Conservation (phyloP, 2,797 vertebrate genomes). For the Falco peregrinus region DNA sequence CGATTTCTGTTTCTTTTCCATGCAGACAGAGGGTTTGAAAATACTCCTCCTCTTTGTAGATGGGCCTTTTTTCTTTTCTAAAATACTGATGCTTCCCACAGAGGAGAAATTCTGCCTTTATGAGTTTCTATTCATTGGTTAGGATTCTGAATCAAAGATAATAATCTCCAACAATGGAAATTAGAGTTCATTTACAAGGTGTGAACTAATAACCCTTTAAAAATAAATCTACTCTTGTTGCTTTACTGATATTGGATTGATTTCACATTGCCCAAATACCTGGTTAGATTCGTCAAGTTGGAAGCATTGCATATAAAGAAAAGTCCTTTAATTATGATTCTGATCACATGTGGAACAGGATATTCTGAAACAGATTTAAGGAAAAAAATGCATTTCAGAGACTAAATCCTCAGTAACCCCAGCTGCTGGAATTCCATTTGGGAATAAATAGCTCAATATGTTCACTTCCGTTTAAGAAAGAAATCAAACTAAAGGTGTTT, state of each 20-base stretch:
- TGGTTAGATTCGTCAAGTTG: not conserved
- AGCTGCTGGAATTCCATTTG: not conserved
- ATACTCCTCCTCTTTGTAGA: not conserved
- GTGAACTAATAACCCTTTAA: not conserved
- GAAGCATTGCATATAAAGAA: not conserved
- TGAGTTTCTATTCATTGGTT: not conserved
- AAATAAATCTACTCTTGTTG: not conserved
- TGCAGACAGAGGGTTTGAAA: not conserved
- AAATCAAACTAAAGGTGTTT: not conserved
- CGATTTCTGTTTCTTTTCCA: not conserved
- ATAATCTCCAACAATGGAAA: not conserved
- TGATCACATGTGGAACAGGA: not conserved
- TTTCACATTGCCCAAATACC: not conserved
- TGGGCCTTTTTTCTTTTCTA: not conserved
- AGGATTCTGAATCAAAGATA: not conserved
- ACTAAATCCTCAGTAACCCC: not conserved
- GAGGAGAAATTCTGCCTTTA: not conserved
- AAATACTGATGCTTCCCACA: not conserved
- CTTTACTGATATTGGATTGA: not conserved
- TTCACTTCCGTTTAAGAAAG: not conserved
- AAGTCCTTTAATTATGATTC: not conserved
- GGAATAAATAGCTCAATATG: not conserved
- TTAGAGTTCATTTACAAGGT: not conserved
- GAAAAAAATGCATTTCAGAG: not conserved
- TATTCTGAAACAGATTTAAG: not conserved